A percentile compares a stretch with the other conserved stretches of the same genome.
Evolutionary conservation across 2,113 vertebrate genomes (phyloP).

Genomic region (Tachysurus fulvidraco): DNA sequence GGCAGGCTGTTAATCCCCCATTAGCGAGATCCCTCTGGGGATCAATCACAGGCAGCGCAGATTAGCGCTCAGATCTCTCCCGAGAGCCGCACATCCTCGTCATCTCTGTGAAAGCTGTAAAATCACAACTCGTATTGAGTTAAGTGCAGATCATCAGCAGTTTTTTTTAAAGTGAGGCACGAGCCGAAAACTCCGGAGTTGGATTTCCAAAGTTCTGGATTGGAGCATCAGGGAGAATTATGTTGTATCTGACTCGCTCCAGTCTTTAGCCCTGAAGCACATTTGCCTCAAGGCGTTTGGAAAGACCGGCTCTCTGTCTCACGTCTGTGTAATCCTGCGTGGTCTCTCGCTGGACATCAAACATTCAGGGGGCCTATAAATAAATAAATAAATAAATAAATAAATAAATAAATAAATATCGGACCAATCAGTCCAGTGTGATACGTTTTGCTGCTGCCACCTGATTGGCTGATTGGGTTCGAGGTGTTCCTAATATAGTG

Average conservation of each 20-base stretch:
- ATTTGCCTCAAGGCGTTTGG: too few species aligned
- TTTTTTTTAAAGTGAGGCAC: neutral
- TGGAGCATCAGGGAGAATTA: neutral
- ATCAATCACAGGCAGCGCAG: conserved; percentile 41
- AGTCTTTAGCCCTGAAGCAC: too few species aligned
- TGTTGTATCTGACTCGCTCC: neutral
- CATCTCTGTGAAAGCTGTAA: neutral
- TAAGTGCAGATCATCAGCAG: neutral
- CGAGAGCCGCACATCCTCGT: neutral
- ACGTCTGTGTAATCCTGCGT: too few species aligned
- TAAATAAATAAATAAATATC: neutral
- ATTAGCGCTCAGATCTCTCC: conserved; percentile 36
- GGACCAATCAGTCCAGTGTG: too few species aligned
- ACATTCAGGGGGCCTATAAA: too few species aligned
- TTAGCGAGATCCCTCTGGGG: conserved; percentile 45
- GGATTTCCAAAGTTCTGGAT: too few species aligned
- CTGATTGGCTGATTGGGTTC: neutral
- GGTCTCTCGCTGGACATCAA: too few species aligned
- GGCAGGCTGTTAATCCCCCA: conserved; percentile 45
- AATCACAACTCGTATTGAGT: neutral
- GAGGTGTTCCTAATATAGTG: neutral
- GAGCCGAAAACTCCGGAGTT: neutral
- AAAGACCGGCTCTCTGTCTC: too few species aligned
- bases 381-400: neutral
- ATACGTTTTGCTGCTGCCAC: neutral